A percentile compares a stretch with the other conserved stretches of the same genome.
Conservation (phyloP, 2,888 invertebrate species). For the Torymus texanus region DNA sequence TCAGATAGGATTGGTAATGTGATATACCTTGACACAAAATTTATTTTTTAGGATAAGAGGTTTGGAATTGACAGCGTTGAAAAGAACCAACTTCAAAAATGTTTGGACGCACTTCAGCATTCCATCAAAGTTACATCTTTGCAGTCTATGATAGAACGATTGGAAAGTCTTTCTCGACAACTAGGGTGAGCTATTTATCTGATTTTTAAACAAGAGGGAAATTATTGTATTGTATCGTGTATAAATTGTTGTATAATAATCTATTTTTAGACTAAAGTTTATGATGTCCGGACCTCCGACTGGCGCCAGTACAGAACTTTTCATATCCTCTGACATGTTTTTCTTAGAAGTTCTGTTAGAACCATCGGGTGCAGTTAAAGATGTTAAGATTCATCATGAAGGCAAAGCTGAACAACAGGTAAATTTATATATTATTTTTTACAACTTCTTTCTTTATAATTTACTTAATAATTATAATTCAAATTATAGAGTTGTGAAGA, state of each 20-base stretch:
- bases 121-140: constrained; percentile 94
- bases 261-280: constrained; percentile 84
- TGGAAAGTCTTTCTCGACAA: constrained; percentile 93
- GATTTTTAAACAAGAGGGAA: background rate
- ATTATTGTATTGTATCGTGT: background rate
- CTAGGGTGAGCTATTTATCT: constrained; percentile 80
- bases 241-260: constrained; percentile 20
- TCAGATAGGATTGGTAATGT: too few relatives aligned
- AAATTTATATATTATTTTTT: constrained; percentile 24
- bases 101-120: constrained; percentile 93
- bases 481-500: constrained; percentile 91
- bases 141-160: constrained; percentile 92
- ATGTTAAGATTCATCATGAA: constrained; percentile 94
- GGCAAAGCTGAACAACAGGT: constrained; percentile 81
- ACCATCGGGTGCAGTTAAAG: constrained; percentile 87
- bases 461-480: constrained; percentile 31
- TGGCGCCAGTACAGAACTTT: constrained; percentile 83
- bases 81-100: constrained; percentile 90
- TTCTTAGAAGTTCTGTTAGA: constrained; percentile 94
- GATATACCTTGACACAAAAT: too few relatives aligned
- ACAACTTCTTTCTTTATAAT: background rate
- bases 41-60: constrained; percentile 84
- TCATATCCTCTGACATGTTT: constrained; percentile 97
- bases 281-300: constrained; percentile 84
- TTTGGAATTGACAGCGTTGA: constrained; percentile 91